Base-by-base conservation (phyloP, 2,113 vertebrate genomes). In the Ranitomeya variabilis region DNA sequence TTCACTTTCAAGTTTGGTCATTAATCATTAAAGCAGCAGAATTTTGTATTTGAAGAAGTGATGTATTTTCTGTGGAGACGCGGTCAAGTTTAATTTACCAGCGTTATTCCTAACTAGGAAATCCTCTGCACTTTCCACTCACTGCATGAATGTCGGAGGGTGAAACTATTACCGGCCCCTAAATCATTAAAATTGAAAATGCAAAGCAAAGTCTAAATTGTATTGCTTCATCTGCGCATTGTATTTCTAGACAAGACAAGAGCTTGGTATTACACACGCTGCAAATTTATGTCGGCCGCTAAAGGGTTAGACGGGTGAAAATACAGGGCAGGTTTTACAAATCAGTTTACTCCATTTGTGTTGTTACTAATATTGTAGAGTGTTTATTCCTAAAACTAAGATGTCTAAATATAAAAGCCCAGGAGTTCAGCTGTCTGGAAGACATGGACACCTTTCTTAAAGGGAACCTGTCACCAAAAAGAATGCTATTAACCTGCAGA, bases 121-220 rank as follows among this genome's bases (percentile, higher is more conserved):
- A 23, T 67, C 11, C 26, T 78, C 71, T 76, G 69, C 52, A 51
- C 13, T n/a, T 23, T 52, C 71, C 31, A 8, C 77, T 13, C 16
- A 51, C 74, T 0, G 60, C 77, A 7, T 23, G 26, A 19, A 45
- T 23, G 14, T 51, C 76, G 21, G 51, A 31, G 86, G 76, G 16
- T 80, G 18, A 7, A 7, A n/a, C 13, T 21, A 59, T 87, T 23
- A 87, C 66, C 14, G 45, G 7, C 51, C 52, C 74, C 76, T 66
- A 80, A 80, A 87, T 87, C 86, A 80, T 37, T 54, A 67, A 67
- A 66, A 87, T 87, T 79, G 60, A 80, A 87, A 87, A 79, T 66
- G 37, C 60, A 67, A 62, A 66, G 73, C 18, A 66, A 66, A 31
- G 62, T 54, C 59, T 80, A 54, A 79, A 80, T 79, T 80, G 86